Evolutionary conservation across 1,140 invertebrate species (phyloP).

Genomic region (Calycopis cecrops): DNA sequence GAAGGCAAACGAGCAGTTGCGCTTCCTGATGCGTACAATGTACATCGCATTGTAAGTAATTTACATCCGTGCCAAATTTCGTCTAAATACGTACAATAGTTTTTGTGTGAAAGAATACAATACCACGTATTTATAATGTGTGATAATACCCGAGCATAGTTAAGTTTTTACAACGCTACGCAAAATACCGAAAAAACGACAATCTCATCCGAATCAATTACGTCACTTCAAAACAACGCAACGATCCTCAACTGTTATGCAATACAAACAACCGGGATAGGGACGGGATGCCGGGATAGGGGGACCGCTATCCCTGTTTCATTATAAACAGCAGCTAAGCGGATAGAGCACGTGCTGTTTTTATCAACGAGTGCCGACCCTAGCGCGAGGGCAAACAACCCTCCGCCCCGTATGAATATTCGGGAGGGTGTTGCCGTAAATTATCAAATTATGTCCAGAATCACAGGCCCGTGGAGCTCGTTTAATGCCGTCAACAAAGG

Average conservation of each 20-base stretch:
- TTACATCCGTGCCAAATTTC: no score
- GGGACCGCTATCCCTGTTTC: constrained; percentile 32
- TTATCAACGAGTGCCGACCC: constrained; percentile 55
- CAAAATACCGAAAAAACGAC: no score
- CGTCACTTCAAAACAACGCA: constrained; percentile 24
- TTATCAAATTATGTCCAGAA: constrained; percentile 60
- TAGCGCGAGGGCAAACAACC: constrained; percentile 61
- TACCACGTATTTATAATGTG: no score
- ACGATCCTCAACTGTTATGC: constrained; percentile 18
- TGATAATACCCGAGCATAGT: no score
- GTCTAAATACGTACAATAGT: no score
- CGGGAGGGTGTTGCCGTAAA: constrained; percentile 52
- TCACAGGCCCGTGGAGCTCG: constrained; percentile 5
- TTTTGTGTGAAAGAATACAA: no score
- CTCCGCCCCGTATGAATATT: constrained; percentile 62
- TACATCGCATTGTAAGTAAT: no score
- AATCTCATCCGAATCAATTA: not conserved
- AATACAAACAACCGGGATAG: constrained; percentile 32
- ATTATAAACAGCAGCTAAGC: constrained; percentile 64
- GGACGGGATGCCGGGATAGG: constrained; percentile 19
- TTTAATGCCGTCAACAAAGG: constrained; percentile 8
- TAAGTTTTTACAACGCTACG: no score
- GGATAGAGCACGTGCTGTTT: constrained; percentile 65
- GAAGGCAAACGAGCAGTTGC: no score
- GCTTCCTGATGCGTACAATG: no score